Evolutionary conservation across 2,113 vertebrate species (phyloP), one percentile per base, ranked within the genome.

Genomic region (Mirounga angustirostris): DNA sequence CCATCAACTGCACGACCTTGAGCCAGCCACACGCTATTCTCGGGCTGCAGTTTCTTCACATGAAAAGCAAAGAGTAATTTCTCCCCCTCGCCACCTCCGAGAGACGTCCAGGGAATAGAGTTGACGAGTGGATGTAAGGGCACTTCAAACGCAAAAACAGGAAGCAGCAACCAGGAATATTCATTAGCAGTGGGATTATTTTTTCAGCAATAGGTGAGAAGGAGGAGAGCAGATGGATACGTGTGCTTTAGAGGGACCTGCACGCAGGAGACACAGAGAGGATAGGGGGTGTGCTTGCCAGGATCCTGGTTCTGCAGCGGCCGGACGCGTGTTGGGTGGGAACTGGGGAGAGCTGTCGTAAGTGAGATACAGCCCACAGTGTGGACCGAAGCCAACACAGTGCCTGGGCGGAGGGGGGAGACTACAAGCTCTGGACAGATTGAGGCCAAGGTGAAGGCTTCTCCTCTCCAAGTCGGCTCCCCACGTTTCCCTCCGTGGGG

Each of bases 1-100:
- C 81, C 80, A 7, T 46, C 43, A 46, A 50, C 90, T 21, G n/a
- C 0, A 40, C 63, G 97, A 76, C 97, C 97, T 97, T 96, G 94
- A 92, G 67, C 74, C 15, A 40, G 87, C 24, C 8, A 8, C 63
- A 1, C 0, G 0, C 43, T 61, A 0, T 43, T 58, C 74, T 36
- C 83, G 12, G 73, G 22, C 79, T 88, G 71, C 87, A 8, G 46
- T 58, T 71, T 88, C 46, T 56, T 22, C n/a, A 2, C 8, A 0
- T 12, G 69, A 79, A 89, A 78, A 94, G 87, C 80, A 65, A 36
- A 85, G 58, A 43, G 5, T 22, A 30, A 88, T 94, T 88, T 73
- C 96, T 93, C 56, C 91, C 52, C 84, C 24, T 73, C 0, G 0
- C 21, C 19, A 26, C 67, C 58, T 85, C 65, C 40, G 16, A 50